These are phyloP conservation scores for Pseudorhiza aurosa DNA, from an alignment of 30 jellyfish, hydroid and myxozoan species.

Conservation along the genomic window DNA sequence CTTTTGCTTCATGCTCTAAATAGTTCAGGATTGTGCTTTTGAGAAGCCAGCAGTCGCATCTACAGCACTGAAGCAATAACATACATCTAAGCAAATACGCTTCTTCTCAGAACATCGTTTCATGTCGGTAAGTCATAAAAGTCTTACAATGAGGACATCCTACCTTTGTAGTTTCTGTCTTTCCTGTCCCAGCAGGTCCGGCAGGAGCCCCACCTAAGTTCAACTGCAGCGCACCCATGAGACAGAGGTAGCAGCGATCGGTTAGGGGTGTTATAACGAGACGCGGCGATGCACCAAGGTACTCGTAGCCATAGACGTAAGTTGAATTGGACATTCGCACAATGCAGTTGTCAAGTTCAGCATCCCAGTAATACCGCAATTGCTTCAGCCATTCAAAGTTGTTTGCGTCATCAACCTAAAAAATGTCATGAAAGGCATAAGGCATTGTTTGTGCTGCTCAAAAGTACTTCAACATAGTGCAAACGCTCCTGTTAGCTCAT, in stretches of 20 bases:
- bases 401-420: constrained; percentile 76
- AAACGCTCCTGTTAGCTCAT: too few relatives aligned
- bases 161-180: constrained; percentile 95
- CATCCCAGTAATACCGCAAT: constrained; percentile 94
- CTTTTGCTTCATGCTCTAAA: too few relatives aligned
- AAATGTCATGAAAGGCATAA: too few relatives aligned
- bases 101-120: too few relatives aligned
- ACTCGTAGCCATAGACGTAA: constrained; percentile 93
- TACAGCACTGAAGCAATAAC: too few relatives aligned
- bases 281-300: constrained; percentile 98
- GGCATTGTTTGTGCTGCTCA: too few relatives aligned
- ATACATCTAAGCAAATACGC: too few relatives aligned
- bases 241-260: constrained; percentile 97
- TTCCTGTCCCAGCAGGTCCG: constrained; percentile 99
- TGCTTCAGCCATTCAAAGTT: constrained; percentile 95
- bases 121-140: too few relatives aligned
- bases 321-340: constrained; percentile 98
- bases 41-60: too few relatives aligned
- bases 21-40: too few relatives aligned
- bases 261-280: constrained; percentile 96
- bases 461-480: too few relatives aligned
- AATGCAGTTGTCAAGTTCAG: constrained; percentile 88
- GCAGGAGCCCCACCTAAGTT: constrained; percentile 99
- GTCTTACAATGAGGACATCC: not conserved
- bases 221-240: constrained; percentile 97